Conservation (phyloP, 2,797 vertebrate species). For the Pelobates cultripes region DNA sequence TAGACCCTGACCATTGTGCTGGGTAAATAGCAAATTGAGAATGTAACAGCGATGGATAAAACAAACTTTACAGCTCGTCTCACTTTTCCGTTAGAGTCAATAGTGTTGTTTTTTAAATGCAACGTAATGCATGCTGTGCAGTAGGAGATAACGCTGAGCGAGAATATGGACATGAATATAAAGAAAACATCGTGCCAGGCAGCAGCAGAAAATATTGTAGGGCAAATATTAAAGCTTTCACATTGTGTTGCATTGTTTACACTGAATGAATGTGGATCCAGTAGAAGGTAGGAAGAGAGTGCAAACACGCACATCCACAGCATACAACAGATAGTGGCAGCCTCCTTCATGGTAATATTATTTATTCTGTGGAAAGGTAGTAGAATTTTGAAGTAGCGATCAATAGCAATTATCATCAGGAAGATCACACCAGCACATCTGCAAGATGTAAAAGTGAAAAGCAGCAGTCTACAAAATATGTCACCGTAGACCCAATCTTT, state of each 20-base stretch:
- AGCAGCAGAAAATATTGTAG: conserved; percentile 64
- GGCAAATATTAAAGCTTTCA: conserved; percentile 81
- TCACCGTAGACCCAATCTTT: conserved; percentile 79
- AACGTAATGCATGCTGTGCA: conserved; percentile 73
- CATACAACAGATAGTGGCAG: conserved; percentile 68
- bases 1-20: conserved; percentile 74
- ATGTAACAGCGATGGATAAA: conserved; percentile 74
- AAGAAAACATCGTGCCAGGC: conserved; percentile 80
- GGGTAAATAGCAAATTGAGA: conserved; percentile 76
- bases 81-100: conserved; percentile 76
- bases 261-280: conserved; percentile 63
- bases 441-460: conserved; percentile 75
- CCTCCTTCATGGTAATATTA: conserved; percentile 66
- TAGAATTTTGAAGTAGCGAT: conserved; percentile 79
- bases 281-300: conserved; percentile 70
- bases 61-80: conserved; percentile 75
- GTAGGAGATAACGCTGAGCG: conserved; percentile 70
- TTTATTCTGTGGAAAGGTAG: conserved; percentile 71
- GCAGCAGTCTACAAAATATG: conserved; percentile 69
- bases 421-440: conserved; percentile 79
- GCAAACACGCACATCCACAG: conserved; percentile 73
- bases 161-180: conserved; percentile 73
- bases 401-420: conserved; percentile 76
- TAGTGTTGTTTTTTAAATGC: conserved; percentile 71
- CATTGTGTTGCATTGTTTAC: conserved; percentile 70